Percentiles rank a stretch among this genome's conserved stretches.
phyloP scores from a whole-genome alignment of 2,113 vertebrate genomes.

The Phalacrocorax brasilianus region DNA sequence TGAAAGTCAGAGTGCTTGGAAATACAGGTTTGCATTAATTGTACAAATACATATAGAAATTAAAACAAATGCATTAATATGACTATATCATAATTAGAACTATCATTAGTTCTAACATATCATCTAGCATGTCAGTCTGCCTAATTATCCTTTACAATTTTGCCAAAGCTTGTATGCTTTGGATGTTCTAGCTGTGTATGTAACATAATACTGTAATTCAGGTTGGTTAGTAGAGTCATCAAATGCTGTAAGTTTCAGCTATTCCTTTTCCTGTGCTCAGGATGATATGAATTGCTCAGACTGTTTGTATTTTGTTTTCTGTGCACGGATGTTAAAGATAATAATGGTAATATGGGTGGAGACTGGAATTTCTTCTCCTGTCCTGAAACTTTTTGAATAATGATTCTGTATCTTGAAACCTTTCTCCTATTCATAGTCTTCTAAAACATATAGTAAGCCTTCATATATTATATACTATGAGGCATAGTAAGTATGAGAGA shows the following conservation, averaged over 20 bases:
- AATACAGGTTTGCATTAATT: neutral
- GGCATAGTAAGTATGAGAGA: neutral
- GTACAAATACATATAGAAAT: neutral
- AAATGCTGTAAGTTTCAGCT: neutral
- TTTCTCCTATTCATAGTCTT: neutral
- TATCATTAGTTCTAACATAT: neutral
- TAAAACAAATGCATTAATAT: neutral
- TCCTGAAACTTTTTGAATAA: neutral
- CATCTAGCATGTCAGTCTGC: neutral
- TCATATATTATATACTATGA: neutral
- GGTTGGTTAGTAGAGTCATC: neutral
- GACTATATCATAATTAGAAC: neutral
- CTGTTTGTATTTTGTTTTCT: neutral
- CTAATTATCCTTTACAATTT: neutral
- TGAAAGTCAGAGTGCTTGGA: neutral
- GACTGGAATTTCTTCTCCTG: neutral
- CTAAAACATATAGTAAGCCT: neutral
- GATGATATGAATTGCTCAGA: neutral
- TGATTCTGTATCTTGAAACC: neutral
- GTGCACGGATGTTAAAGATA: neutral
- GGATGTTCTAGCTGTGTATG: rapidly evolving
- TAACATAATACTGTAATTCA: neutral
- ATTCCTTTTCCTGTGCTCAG: neutral
- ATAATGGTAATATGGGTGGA: neutral
- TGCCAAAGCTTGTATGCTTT: neutral